A percentile compares a stretch with the other conserved stretches of the same genome.
These are phyloP conservation scores for Lontra canadensis DNA, from an alignment of 2,113 vertebrate genomes.

Conservation along the genomic window DNA sequence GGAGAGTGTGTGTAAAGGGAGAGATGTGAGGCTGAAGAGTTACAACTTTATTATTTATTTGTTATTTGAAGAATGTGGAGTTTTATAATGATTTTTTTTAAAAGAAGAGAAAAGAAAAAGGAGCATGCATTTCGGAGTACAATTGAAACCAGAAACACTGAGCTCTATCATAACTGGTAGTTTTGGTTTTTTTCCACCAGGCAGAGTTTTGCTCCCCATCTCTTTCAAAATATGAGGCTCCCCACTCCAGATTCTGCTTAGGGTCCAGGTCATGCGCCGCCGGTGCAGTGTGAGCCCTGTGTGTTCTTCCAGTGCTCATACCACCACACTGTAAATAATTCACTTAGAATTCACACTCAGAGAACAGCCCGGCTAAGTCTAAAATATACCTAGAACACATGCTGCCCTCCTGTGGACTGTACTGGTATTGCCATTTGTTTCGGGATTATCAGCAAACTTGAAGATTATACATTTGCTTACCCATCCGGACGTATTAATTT, in stretches of 20 bases:
- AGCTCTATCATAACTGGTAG: neutral
- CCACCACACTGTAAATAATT: neutral
- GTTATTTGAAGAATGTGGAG: neutral
- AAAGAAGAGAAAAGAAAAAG: neutral
- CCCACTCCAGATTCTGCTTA: neutral
- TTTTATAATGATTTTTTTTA: neutral
- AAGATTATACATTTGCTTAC: neutral
- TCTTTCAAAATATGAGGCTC: neutral
- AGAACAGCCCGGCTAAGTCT: neutral
- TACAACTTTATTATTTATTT: neutral
- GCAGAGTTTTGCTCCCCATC: neutral
- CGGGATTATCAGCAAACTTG: neutral
- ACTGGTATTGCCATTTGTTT: neutral
- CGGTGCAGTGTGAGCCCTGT: neutral
- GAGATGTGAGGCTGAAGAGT: neutral
- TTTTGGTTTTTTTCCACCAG: neutral
- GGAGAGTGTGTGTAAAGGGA: neutral
- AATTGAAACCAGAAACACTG: neutral
- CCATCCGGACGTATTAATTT: neutral
- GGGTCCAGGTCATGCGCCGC: neutral
- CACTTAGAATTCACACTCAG: neutral
- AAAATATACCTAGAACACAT: constrained; percentile 39
- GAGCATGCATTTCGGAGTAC: neutral
- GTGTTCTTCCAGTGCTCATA: neutral
- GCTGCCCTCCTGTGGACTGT: constrained; percentile 81